A percentile compares a stretch with the other conserved stretches of the same genome.
These are phyloP conservation scores for Coenobita brevimanus DNA, from an alignment of 1,140 invertebrate genomes.

Conservation along the genomic window DNA sequence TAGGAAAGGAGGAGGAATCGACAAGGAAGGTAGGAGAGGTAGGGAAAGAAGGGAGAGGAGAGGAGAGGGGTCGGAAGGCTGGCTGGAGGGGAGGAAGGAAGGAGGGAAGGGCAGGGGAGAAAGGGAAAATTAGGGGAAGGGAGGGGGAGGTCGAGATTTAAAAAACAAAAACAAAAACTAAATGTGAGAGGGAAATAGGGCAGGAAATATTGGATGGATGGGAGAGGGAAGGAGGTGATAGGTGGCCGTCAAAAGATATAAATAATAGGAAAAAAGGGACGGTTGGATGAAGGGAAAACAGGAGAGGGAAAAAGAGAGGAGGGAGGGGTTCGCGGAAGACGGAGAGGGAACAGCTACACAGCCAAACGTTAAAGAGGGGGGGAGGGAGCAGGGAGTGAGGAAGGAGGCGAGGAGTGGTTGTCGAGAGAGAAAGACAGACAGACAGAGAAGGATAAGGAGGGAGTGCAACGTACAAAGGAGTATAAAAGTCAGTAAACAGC, in stretches of 20 bases:
- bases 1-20: not conserved
- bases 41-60: not conserved
- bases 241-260: not conserved
- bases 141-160: not conserved
- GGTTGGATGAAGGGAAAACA: not conserved
- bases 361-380: not conserved
- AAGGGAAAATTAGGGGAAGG: not conserved
- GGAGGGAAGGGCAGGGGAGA: not conserved
- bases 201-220: not conserved
- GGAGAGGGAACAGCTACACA: not conserved
- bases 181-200: not conserved
- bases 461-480: not conserved
- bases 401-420: not conserved
- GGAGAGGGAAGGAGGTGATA: not conserved
- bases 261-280: not conserved
- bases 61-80: not conserved
- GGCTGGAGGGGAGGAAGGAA: not conserved
- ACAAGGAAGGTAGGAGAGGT: not conserved
- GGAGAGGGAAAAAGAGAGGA: not conserved
- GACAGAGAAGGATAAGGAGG: not conserved
- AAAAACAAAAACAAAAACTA: not conserved
- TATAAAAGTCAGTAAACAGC: not conserved
- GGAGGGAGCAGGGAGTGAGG: not conserved
- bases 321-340: not conserved
- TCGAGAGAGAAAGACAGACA: not conserved